Evolutionary conservation across 2,797 vertebrate species (phyloP).

Genomic region (Acanthopagrus latus): DNA sequence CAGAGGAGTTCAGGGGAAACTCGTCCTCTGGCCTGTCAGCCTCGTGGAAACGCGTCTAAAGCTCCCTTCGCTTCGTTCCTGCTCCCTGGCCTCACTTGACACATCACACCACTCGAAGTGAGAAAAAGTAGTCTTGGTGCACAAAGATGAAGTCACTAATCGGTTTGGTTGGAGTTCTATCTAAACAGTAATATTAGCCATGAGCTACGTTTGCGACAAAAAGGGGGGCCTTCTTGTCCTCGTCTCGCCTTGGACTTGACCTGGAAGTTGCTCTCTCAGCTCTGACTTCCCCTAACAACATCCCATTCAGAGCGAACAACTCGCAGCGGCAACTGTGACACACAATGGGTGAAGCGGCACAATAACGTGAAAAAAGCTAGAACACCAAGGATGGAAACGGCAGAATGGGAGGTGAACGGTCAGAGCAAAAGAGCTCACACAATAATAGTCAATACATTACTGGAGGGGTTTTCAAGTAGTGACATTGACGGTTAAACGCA

Average conservation of each 20-base stretch:
- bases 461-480: slow-evolving; percentile 6
- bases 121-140: neutral
- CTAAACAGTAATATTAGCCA: neutral
- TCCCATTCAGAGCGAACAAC: slow-evolving; percentile 38
- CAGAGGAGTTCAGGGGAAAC: neutral
- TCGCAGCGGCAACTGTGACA: slow-evolving; percentile 42
- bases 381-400: slow-evolving; percentile 19
- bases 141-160: neutral
- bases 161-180: neutral
- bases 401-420: slow-evolving; percentile 53
- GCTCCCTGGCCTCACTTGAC: neutral
- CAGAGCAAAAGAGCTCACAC: slow-evolving; percentile 28
- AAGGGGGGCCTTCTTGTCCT: neutral
- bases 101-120: neutral
- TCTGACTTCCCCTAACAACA: neutral
- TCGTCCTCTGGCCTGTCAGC: slow-evolving; percentile 1
- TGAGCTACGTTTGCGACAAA: neutral
- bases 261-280: slow-evolving; percentile 14
- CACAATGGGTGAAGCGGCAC: slow-evolving; percentile 50
- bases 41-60: neutral
- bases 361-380: slow-evolving; percentile 59
- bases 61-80: neutral
- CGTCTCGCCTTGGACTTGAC: slow-evolving; percentile 53
- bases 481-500: slow-evolving; percentile 5
- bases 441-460: slow-evolving; percentile 17